Evolutionary conservation across 2,888 invertebrate genomes (phyloP).

Genomic region (Xestobium rufovillosum): DNA sequence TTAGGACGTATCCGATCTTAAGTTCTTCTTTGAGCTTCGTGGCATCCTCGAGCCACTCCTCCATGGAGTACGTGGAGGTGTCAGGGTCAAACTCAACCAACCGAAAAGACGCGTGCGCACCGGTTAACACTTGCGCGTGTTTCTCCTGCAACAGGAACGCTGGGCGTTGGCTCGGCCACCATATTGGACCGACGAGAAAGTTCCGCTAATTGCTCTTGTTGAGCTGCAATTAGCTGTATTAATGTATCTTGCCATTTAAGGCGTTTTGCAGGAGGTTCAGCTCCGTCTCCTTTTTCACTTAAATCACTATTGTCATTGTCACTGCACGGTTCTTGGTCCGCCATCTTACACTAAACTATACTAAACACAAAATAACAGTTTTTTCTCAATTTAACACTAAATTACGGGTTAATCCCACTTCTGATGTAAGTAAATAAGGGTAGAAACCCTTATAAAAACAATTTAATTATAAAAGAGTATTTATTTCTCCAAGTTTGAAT

Average conservation of each 20-base stretch:
- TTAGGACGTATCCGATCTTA: slow-evolving; percentile 6
- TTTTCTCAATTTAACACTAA: not conserved
- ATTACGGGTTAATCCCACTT: not conserved
- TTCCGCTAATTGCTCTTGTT: slow-evolving; percentile 9
- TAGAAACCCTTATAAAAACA: too few relatives aligned
- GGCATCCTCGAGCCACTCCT: slow-evolving; percentile 3
- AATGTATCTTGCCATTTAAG: slow-evolving; percentile 3
- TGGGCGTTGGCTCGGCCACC: too few relatives aligned
- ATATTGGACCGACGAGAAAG: slow-evolving; percentile 8
- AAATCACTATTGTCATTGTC: not conserved
- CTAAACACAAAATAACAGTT: not conserved
- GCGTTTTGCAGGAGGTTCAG: slow-evolving; percentile 4
- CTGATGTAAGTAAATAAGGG: too few relatives aligned
- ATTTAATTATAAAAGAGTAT: too few relatives aligned
- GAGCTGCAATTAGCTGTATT: slow-evolving; percentile 6
- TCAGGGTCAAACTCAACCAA: not conserved
- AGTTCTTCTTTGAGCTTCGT: slow-evolving; percentile 2
- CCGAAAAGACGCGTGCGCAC: not conserved
- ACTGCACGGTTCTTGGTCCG: not conserved
- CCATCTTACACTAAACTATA: not conserved
- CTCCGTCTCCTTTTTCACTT: not conserved
- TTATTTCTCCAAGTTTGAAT: too few relatives aligned
- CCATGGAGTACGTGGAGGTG: not conserved
- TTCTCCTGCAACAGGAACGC: too few relatives aligned
- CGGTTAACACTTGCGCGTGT: slow-evolving; percentile 1